phyloP scores from a whole-genome alignment of 2,113 vertebrate species.

The Petromus typicus region DNA sequence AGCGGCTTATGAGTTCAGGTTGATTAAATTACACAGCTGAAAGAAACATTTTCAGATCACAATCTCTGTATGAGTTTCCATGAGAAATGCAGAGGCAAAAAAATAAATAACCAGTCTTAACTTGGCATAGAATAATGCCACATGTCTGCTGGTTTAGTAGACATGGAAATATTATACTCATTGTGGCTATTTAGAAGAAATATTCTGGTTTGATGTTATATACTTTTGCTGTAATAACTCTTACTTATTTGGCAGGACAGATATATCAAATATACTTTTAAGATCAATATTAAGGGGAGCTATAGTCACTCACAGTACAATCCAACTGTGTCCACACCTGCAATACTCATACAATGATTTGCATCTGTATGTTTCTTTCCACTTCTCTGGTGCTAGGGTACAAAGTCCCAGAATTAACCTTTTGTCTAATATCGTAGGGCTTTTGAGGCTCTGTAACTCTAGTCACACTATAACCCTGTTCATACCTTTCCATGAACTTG shows the following conservation, averaged over 20 bases:
- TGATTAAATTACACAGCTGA: slow-evolving; percentile 74
- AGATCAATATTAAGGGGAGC: not conserved
- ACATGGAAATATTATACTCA: slow-evolving; percentile 27
- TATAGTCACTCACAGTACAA: slow-evolving; percentile 27
- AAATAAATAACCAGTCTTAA: slow-evolving; percentile 59
- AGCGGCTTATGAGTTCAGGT: slow-evolving; percentile 54
- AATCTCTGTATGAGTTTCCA: slow-evolving; percentile 27
- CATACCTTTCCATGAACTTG: not conserved
- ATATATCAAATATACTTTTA: slow-evolving; percentile 35
- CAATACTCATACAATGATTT: not conserved
- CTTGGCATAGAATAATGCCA: slow-evolving; percentile 41
- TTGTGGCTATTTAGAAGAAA: slow-evolving; percentile 55
- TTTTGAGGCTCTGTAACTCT: not conserved
- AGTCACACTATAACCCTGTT: not conserved
- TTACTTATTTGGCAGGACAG: slow-evolving; percentile 29
- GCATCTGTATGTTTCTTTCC: not conserved
- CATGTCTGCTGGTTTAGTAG: not conserved
- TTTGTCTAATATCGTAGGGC: not conserved
- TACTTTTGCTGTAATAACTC: slow-evolving; percentile 40
- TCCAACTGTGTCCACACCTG: not conserved
- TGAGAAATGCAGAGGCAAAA: slow-evolving; percentile 54
- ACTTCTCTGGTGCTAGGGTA: not conserved
- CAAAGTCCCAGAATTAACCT: not conserved
- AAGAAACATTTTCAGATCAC: slow-evolving; percentile 68
- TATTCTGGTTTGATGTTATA: slow-evolving; percentile 47